A percentile compares a stretch with the other conserved stretches of the same genome.
phyloP scores from a whole-genome alignment of 2,888 invertebrate species.

The Luperina testacea region DNA sequence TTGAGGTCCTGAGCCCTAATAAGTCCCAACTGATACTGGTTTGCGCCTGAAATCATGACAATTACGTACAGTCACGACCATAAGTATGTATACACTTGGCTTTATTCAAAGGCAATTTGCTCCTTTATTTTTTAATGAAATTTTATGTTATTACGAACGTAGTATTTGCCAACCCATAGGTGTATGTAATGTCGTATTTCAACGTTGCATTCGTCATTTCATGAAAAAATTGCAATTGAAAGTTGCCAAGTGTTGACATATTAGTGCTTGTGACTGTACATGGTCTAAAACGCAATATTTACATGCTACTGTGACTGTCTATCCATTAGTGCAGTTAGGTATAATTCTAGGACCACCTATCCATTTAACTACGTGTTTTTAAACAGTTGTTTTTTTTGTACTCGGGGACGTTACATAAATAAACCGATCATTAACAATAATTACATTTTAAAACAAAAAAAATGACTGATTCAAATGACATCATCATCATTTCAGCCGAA shows the following conservation, averaged over 20 bases:
- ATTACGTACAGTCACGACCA: not conserved
- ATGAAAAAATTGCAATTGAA: too few species aligned
- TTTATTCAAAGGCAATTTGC: too few species aligned
- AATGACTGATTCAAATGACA: not conserved
- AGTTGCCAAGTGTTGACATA: too few species aligned
- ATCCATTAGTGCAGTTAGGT: not conserved
- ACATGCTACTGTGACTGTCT: not conserved
- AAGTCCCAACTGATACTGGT: not conserved
- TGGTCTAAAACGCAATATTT: not conserved
- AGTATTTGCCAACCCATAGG: too few species aligned
- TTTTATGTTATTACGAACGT: too few species aligned
- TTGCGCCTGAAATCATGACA: not conserved
- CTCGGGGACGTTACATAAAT: not conserved
- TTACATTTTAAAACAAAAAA: not conserved
- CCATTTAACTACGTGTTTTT: not conserved
- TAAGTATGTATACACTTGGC: too few species aligned
- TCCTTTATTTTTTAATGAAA: too few species aligned
- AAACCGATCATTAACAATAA: not conserved
- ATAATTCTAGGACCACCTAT: not conserved
- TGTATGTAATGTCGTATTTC: too few species aligned
- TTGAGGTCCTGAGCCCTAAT: too few species aligned
- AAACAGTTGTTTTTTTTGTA: not conserved
- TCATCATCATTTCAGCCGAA: too few species aligned
- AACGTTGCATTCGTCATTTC: too few species aligned
- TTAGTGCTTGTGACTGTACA: not conserved